Base-by-base conservation (phyloP, 2,888 invertebrate genomes). In the Dusona sp. region DNA sequence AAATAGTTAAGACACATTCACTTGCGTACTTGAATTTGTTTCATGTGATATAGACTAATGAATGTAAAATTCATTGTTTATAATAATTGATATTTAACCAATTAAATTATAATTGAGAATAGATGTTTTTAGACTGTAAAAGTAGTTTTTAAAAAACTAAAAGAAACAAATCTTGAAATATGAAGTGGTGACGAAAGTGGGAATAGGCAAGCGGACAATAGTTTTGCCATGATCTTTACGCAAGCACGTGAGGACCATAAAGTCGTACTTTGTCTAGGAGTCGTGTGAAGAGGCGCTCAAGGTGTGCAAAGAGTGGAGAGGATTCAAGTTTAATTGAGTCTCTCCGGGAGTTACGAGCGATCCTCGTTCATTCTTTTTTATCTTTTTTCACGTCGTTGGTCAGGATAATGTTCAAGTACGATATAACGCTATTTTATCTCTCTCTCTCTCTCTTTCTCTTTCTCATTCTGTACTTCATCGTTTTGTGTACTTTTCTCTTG, bases 291-390 rank as follows among this genome's bases (percentile, higher is more conserved):
- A 83, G 75, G 68, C 16, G 25, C 72, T 22, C 68, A 19, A 54
- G 25, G 61, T 79, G 67, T 70, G 82, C 70, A 29, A 54, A 48
- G 74, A 42, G 74, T 38, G 45, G 29, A 48, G 67, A 51, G 78
- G 77, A 72, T 83, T 75, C 83, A 70, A 79, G 83, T 85, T 85
- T 85, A 85, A 85, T 85, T 85, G 85, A 85, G 85, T 85, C 83
- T 83, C 85, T 74, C 64, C 68, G 75, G 36, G 83, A 85, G 85
- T 85, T 83, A 85, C 82, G 85, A 85, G 82, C 82, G 70, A 85
- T 85, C 82, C 70, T 79, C 38, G 70, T 85, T 75, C 36, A 79
- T 79, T 64, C 19, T 64, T 64, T 72, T 45, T 65, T 70, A 7
- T 72, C 38, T 61, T 45, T 33, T 78, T 54, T 54, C 6, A 3